These are phyloP conservation scores for Cryptocephalus primarius DNA, from an alignment of 2,888 invertebrate species.

Conservation along the genomic window DNA sequence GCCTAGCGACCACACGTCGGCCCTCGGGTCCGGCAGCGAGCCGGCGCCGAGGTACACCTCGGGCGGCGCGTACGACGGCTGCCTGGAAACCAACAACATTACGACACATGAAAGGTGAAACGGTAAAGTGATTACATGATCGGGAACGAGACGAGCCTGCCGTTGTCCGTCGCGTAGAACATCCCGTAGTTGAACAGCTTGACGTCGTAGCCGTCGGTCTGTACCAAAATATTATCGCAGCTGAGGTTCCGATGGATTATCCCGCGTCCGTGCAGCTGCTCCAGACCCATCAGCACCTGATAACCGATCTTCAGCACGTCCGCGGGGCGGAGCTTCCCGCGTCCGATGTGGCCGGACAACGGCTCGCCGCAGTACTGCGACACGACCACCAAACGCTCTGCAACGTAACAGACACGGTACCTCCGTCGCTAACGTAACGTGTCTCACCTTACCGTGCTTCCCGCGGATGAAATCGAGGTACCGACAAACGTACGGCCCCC, in stretches of 20 bases:
- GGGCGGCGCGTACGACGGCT: constrained; percentile 70
- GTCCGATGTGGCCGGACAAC: constrained; percentile 42
- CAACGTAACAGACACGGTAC: too few species aligned
- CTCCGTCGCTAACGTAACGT: too few species aligned
- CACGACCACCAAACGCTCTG: constrained; percentile 73
- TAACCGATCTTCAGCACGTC: constrained; percentile 55
- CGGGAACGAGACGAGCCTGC: constrained; percentile 82
- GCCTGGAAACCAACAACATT: constrained; percentile 39
- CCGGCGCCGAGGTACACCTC: constrained; percentile 60
- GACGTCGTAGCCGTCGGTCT: constrained; percentile 55
- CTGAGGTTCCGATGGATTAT: constrained; percentile 73
- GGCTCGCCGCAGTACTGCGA: constrained; percentile 66
- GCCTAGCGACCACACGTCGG: constrained; percentile 93
- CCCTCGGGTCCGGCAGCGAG: constrained; percentile 50
- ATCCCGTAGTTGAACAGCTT: constrained; percentile 91
- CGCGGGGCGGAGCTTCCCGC: constrained; percentile 36
- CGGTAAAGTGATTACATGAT: constrained; percentile 53
- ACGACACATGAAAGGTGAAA: neutral
- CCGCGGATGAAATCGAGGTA: constrained; percentile 87
- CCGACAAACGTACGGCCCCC: constrained; percentile 73
- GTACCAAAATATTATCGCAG: constrained; percentile 72
- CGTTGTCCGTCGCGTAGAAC: constrained; percentile 80
- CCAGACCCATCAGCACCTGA: constrained; percentile 63
- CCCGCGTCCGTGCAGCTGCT: constrained; percentile 58
- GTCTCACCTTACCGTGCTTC: constrained; percentile 68